These are phyloP conservation scores for Agrochola circellaris DNA, from an alignment of 2,888 invertebrate species.

Conservation along the genomic window DNA sequence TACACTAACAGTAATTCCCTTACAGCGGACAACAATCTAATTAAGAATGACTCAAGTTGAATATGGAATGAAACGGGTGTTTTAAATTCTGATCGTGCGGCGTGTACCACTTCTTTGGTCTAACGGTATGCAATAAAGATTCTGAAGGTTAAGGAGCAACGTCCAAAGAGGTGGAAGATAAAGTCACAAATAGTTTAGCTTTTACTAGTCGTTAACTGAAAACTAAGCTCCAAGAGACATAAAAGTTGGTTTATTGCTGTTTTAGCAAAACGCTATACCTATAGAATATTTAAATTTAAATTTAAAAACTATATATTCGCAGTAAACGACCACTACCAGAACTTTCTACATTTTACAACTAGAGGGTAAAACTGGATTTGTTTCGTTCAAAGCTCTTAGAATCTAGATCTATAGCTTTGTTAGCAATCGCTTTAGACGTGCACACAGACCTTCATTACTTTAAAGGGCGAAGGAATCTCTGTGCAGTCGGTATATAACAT, in stretches of 20 bases:
- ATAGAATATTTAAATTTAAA: slow-evolving; percentile 4
- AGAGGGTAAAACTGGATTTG: slow-evolving; percentile 19
- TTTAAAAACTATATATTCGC: slow-evolving; percentile 3
- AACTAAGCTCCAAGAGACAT: slow-evolving; percentile 15
- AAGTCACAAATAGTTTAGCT: slow-evolving; percentile 29
- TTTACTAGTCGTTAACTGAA: slow-evolving; percentile 29
- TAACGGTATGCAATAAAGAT: slow-evolving; percentile 74
- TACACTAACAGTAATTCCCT: slow-evolving; percentile 68
- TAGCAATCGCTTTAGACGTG: slow-evolving; percentile 52
- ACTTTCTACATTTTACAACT: slow-evolving; percentile 23
- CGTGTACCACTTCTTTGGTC: slow-evolving; percentile 70
- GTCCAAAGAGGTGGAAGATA: slow-evolving; percentile 51
- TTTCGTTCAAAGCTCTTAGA: slow-evolving; percentile 13
- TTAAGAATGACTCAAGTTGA: slow-evolving; percentile 74
- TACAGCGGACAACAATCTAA: slow-evolving; percentile 73
- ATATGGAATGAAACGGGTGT: slow-evolving; percentile 75
- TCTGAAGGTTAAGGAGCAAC: slow-evolving; percentile 59
- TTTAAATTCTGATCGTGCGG: slow-evolving; percentile 76
- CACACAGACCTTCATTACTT: slow-evolving; percentile 42
- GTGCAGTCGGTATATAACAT: slow-evolving; percentile 39
- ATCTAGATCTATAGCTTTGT: slow-evolving; percentile 47
- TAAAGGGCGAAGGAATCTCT: slow-evolving; percentile 60
- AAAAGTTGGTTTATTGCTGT: slow-evolving; percentile 23
- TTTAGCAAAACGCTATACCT: slow-evolving; percentile 19
- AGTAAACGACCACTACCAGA: slow-evolving; percentile 7